phyloP scores from a whole-genome alignment of 2,888 invertebrate species.

The Drosophila mulleri region DNA sequence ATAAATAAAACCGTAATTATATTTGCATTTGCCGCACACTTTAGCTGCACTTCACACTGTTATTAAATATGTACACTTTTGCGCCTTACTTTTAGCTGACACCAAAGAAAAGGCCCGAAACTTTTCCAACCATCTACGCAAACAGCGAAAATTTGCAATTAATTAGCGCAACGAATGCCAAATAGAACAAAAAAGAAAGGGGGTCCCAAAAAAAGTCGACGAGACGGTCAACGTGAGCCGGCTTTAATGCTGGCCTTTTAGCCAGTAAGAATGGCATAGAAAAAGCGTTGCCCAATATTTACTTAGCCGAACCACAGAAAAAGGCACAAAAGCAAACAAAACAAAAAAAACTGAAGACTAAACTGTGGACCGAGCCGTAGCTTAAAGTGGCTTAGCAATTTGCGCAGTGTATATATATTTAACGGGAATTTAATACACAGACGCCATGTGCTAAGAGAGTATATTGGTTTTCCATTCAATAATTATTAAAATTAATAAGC shows the following conservation, averaged over 20 bases:
- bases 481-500: too few species aligned
- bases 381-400: slow-evolving; percentile 40
- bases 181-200: slow-evolving; percentile 14
- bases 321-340: slow-evolving; percentile 21
- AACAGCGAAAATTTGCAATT: slow-evolving; percentile 64
- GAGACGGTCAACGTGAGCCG: slow-evolving; percentile 44
- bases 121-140: slow-evolving; percentile 64
- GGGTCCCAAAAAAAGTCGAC: slow-evolving; percentile 32
- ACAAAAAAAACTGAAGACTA: background rate
- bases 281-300: slow-evolving; percentile 66
- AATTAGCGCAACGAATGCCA: slow-evolving; percentile 65
- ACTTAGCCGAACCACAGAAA: slow-evolving; percentile 36
- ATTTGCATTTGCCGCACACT: background rate
- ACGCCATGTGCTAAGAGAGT: background rate
- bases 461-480: slow-evolving; percentile 3
- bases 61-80: slow-evolving; percentile 15
- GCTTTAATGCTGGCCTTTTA: slow-evolving; percentile 62
- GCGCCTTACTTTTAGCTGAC: slow-evolving; percentile 21
- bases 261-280: slow-evolving; percentile 37
- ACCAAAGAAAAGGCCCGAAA: slow-evolving; percentile 38
- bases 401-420: slow-evolving; percentile 46
- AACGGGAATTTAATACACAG: slow-evolving; percentile 28
- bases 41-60: background rate
- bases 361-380: slow-evolving; percentile 25
- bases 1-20: background rate